Base-by-base conservation (phyloP, 2,888 invertebrate genomes). In the Nomada flava region DNA sequence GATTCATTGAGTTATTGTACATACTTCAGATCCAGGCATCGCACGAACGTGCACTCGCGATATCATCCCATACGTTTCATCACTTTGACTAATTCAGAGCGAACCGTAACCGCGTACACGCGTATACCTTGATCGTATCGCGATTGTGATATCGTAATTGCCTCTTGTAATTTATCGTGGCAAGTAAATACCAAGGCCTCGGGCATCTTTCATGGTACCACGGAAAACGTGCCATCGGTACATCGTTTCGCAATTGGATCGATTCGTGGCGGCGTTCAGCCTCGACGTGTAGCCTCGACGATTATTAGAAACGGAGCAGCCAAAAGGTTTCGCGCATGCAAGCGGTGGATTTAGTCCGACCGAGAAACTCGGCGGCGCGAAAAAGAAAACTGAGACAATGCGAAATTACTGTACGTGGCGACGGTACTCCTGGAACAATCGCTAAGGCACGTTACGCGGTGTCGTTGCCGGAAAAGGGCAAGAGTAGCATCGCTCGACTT, bases 1-100 rank as follows among this genome's bases (percentile, higher is more conserved):
- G 82, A 81, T 63, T 81, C 79, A 81, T 72, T 57, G 57, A 0
- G 5, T 18, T 47, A 15, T 36, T 36, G 15, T 29, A 55, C 15
- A 63, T 60, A 36, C 7, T 36, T 36, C 7, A 36, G 36, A 36
- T 0, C 7, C 29, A 29, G 29, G 29, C 29, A 29, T 29, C 29
- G 36, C 64, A 26, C 20, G 47, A 18, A 4, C 0, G 42, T 55
- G 23, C 53, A 55, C 53, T 36, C 15, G 15, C 20, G 52, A 15
- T 15, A 29, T 29, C 9, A 10, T 10, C 42, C 72, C 23, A 53
- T 42, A 44, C 53, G 52, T 26, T 23, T 29, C 26, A 23, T 13
- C 62, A 23, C 9, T 55, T 62, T 44, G 15, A 29, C n/a, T 23
- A 59, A 73, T 65, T 60, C 13, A 47, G 20, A 44, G 13, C 10